Base-by-base conservation (phyloP, 2,797 vertebrate species). In the Loris lydekkerianus region DNA sequence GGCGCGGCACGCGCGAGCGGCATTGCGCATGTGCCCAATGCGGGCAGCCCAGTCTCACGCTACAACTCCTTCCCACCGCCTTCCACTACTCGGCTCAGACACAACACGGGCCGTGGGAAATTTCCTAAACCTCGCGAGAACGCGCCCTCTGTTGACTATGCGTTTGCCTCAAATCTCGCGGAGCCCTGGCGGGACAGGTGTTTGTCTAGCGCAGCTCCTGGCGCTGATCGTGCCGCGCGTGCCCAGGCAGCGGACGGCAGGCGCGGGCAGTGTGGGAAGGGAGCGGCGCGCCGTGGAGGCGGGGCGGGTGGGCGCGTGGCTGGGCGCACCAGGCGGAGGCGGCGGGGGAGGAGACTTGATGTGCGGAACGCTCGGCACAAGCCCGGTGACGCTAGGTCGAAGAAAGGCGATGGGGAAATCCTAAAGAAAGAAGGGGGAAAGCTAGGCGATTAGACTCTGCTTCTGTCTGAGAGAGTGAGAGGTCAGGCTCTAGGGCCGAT, bases 71-170 rank as follows among this genome's bases (percentile, higher is more conserved):
- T 81, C 87, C 91, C 60, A 88, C 9, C 94, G 97, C 95, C 89
- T 97, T 87, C 96, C 97, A 96, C 89, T 92, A 86, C 90, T 80
- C 92, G 1, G 63, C 94, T 92, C 97, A 98, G 98, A 98, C 98
- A 98, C 98, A 98, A 98, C 98, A 98, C 97, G 72, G 87, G 97
- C 97, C 98, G 98, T 98, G 98, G 98, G 98, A 98, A 98, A 98
- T 96, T 96, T 95, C 77, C 91, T 14, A 40, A 96, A 7, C 95
- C 98, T 98, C 98, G 98, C 98, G 98, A 98, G 98, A 98, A 34
- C 27, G 11, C 37, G 60, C 3, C 25, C 9, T 2, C 43, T 0
- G 63, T 29, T 25, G 84, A 29, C 77, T 86, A 37, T 15, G 84
- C 73, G 31, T 89, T 61, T 15, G 31, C 94, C 29, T 61, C 56